Evolutionary conservation across 1,140 invertebrate species (phyloP), one percentile per base, ranked within the genome.

Genomic region (Rhagoletis zephyria): DNA sequence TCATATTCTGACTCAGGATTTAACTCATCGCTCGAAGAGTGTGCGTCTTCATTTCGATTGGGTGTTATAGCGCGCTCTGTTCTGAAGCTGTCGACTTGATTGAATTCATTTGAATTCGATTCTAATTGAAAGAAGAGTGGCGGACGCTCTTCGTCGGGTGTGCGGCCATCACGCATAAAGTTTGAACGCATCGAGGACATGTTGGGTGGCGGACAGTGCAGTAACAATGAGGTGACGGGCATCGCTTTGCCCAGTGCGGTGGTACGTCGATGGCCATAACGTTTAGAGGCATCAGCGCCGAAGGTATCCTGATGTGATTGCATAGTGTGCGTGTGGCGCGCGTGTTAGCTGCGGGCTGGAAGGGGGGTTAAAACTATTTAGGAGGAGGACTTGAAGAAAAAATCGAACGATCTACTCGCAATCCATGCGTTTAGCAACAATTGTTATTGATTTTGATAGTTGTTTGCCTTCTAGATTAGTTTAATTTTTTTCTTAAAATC

Each of bases 211-310:
- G 91, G 86, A 2, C 90, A 87, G 88, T 93, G 90, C 4, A 93
- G 65, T 1, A 93, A 86, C 48, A 93, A 64, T 3, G 92, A 89
- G 9, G 92, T 92, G 4, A 93, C 91, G 30, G 92, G 92, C 92
- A 93, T 93, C 6, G 91, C 89, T 86, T 93, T 93, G 87, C 92
- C 92, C 86, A 92, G 85, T 7, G 92, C 90, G 4, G 91, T 90
- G 42, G 90, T 90, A 1, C 92, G 90, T 1, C 90, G 88, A 89
- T 93, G 92, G 6, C 92, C 91, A 67, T 90, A 89, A 45, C 87
- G 86, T 85, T 90, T 90, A 2, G 60, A 12, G 1, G 19, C n/a
- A 7, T 87, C 85, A n/a, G 67, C 42, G 45, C 67, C 85, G 12
- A 88, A 86, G 2, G 70, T 64, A 85, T 77, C 64, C 60, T 88